A percentile compares a stretch with the other conserved stretches of the same genome.
Evolutionary conservation across 2,113 vertebrate species (phyloP).

Genomic region (Carlito syrichta): DNA sequence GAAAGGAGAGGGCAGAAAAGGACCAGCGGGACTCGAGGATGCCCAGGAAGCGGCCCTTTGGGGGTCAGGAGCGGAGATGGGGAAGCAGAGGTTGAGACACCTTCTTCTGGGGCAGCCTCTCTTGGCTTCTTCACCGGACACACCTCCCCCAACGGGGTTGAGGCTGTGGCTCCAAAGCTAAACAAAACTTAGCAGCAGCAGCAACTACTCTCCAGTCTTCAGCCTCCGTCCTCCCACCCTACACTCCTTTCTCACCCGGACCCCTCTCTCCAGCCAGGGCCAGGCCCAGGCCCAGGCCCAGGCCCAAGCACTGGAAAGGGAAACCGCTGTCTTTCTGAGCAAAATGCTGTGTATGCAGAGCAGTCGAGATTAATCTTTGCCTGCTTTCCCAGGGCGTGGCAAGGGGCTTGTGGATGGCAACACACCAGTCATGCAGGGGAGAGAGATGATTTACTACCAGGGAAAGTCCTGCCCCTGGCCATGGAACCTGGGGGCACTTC

Average conservation of each 20-base stretch:
- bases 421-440: slow-evolving; percentile 53
- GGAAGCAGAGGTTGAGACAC: neutral
- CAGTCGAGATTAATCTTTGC: slow-evolving; percentile 73
- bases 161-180: slow-evolving; percentile 21
- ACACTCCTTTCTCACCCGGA: neutral
- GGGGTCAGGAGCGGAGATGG: slow-evolving; percentile 16
- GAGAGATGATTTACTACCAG: slow-evolving; percentile 50
- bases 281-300: slow-evolving; percentile 74
- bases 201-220: neutral
- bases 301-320: slow-evolving; percentile 79
- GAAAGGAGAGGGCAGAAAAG: neutral
- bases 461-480: slow-evolving; percentile 57
- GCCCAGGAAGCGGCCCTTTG: neutral
- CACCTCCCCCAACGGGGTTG: neutral
- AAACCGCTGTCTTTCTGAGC: slow-evolving; percentile 58
- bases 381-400: slow-evolving; percentile 63
- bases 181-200: slow-evolving; percentile 33
- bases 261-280: neutral
- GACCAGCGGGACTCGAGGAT: slow-evolving; percentile 45
- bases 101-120: neutral
- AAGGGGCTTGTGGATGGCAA: slow-evolving; percentile 61
- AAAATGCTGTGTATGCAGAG: slow-evolving; percentile 76
- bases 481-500: slow-evolving; percentile 50
- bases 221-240: neutral
- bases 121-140: neutral